Percentiles rank a stretch among this genome's conserved stretches.
These are phyloP conservation scores for Rhagonycha lutea DNA, from an alignment of 2,888 invertebrate genomes.

Conservation along the genomic window DNA sequence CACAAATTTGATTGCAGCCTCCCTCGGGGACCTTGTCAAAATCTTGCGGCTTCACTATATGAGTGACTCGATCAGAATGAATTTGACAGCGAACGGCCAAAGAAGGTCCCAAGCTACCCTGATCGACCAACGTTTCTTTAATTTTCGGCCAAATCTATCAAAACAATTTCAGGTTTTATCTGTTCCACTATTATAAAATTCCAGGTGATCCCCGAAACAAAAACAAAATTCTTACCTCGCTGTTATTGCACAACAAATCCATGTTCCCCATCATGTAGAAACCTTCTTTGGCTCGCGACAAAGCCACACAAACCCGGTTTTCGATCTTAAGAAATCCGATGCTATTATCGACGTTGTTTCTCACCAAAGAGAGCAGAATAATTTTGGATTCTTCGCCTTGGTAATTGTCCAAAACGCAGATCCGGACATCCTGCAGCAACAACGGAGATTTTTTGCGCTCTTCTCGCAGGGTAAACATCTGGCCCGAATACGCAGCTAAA, in stretches of 20 bases:
- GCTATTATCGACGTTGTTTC: slow-evolving; percentile 69
- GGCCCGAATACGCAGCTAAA: slow-evolving; percentile 73
- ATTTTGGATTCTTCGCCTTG: slow-evolving; percentile 83
- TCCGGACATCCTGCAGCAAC: slow-evolving; percentile 58
- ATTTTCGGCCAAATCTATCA: slow-evolving; percentile 62
- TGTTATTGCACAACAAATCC: slow-evolving; percentile 59
- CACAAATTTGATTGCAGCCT: slow-evolving; percentile 42
- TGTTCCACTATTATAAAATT: not conserved
- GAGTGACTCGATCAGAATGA: slow-evolving; percentile 55
- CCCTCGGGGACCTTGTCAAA: slow-evolving; percentile 61
- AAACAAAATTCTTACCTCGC: slow-evolving; percentile 41
- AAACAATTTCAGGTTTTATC: not conserved
- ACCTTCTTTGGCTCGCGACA: slow-evolving; percentile 73
- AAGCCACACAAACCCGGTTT: slow-evolving; percentile 77
- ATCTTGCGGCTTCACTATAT: slow-evolving; percentile 51
- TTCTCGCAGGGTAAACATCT: slow-evolving; percentile 63
- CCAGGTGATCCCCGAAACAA: not conserved
- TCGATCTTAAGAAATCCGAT: slow-evolving; percentile 73
- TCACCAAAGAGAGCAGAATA: slow-evolving; percentile 76
- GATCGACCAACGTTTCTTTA: slow-evolving; percentile 55
- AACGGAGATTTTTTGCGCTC: slow-evolving; percentile 46
- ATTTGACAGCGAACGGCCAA: slow-evolving; percentile 60
- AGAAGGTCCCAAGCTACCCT: slow-evolving; percentile 59
- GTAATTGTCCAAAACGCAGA: slow-evolving; percentile 76
- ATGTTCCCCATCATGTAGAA: slow-evolving; percentile 79